phyloP scores from a whole-genome alignment of 2,888 invertebrate genomes.

The Panzeria rudis region DNA sequence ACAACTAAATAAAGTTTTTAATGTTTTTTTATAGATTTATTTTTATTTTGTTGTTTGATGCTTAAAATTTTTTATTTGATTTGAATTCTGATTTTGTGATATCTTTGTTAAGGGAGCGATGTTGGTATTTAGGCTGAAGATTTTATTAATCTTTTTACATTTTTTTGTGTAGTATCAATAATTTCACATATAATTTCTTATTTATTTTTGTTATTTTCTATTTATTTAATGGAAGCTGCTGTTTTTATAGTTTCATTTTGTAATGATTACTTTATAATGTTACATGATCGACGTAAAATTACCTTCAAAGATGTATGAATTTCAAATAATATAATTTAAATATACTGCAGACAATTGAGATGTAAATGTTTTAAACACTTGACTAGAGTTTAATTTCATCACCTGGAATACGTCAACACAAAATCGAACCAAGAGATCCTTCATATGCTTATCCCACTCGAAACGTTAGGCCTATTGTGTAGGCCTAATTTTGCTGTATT shows the following conservation, averaged over 20 bases:
- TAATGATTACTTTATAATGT: constrained; percentile 37
- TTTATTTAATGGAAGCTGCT: constrained; percentile 65
- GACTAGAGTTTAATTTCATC: too few species aligned
- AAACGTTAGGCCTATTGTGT: too few species aligned
- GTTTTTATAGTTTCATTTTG: constrained; percentile 54
- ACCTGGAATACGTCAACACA: too few species aligned
- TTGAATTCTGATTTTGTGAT: constrained; percentile 15
- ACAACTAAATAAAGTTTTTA: constrained; percentile 4
- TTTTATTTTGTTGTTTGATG: not conserved
- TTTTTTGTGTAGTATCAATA: not conserved
- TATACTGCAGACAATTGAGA: not conserved
- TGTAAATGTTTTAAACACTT: not conserved
- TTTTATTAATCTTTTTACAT: constrained; percentile 17
- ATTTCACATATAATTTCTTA: not conserved
- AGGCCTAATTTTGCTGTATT: too few species aligned
- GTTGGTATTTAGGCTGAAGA: constrained; percentile 4
- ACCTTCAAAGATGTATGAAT: not conserved
- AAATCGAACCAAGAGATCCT: too few species aligned
- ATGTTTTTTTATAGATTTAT: constrained; percentile 9
- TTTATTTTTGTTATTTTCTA: constrained; percentile 42
- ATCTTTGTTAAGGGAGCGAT: not conserved
- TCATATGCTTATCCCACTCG: too few species aligned
- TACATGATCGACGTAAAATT: constrained; percentile 20
- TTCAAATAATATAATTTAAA: not conserved
- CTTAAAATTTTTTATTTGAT: constrained; percentile 3